A percentile compares a stretch with the other conserved stretches of the same genome.
These are phyloP conservation scores for Dermatemys mawii DNA, from an alignment of 2,113 vertebrate genomes.

Conservation along the genomic window DNA sequence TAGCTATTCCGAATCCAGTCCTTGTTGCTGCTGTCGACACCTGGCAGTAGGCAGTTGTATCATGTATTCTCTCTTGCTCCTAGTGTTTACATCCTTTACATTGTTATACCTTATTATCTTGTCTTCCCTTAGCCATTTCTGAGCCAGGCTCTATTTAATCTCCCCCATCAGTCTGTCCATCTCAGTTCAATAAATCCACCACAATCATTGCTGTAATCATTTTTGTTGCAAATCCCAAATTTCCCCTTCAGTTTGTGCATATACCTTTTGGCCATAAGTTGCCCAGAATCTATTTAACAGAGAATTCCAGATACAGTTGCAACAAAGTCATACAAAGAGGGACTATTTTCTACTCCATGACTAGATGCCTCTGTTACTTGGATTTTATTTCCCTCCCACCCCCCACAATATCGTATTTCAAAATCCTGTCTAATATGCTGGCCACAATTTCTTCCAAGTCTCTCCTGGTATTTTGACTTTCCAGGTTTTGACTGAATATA, in stretches of 20 bases:
- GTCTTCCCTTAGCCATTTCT: neutral
- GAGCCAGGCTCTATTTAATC: neutral
- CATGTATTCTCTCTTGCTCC: neutral
- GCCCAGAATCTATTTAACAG: neutral
- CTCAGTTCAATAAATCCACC: neutral
- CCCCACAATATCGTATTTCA: neutral
- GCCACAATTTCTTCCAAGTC: neutral
- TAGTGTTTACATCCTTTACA: neutral
- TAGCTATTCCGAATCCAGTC: neutral
- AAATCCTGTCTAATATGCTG: neutral
- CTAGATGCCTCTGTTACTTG: neutral
- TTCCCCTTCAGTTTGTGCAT: neutral
- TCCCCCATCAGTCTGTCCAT: neutral
- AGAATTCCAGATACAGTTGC: neutral
- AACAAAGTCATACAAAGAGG: neutral
- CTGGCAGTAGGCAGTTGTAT: neutral
- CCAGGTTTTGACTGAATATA: neutral
- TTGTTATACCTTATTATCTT: neutral
- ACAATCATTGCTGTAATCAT: neutral
- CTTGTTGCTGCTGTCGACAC: neutral
- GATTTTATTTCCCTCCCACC: neutral
- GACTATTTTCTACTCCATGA: neutral
- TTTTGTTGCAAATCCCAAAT: neutral
- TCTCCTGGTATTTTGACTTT: neutral
- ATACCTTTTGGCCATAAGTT: neutral